Evolutionary conservation across 2,797 vertebrate species (phyloP).

Genomic region (Lindbergichthys nudifrons): DNA sequence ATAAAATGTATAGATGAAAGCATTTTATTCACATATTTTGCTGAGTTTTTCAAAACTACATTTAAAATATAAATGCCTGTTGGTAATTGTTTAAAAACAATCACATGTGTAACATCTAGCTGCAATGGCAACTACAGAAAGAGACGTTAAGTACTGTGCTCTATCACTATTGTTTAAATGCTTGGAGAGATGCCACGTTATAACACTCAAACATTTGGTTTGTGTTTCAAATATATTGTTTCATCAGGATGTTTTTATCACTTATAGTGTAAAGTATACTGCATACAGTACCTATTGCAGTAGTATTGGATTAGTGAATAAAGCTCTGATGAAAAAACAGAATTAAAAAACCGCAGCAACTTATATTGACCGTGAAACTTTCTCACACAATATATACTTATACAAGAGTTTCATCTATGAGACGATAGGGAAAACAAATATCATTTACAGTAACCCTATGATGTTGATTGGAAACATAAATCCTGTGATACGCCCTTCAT

Average conservation of each 20-base stretch:
- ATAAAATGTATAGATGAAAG: neutral
- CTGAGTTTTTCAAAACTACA: neutral
- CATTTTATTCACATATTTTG: neutral
- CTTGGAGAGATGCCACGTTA: neutral
- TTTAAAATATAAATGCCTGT: neutral
- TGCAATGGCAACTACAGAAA: no score
- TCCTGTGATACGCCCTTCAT: constrained; percentile 34
- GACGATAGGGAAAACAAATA: constrained; percentile 3
- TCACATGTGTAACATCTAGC: neutral
- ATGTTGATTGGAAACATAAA: constrained; percentile 42
- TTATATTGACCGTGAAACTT: neutral
- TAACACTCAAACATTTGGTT: neutral
- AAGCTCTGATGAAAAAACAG: neutral
- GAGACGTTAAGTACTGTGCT: neutral
- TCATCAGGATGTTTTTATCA: neutral
- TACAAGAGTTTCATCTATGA: constrained; percentile 6
- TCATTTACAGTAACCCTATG: constrained; percentile 35
- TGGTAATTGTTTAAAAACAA: neutral
- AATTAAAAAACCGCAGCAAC: constrained; percentile 4
- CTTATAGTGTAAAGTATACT: neutral
- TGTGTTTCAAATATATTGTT: neutral
- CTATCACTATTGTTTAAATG: neutral
- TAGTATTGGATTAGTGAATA: neutral
- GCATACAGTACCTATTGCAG: neutral
- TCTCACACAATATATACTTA: neutral